These are phyloP conservation scores for Sycon ciliatum DNA, from an alignment of 37 sponge, comb jelly and placozoan genomes.

Conservation along the genomic window DNA sequence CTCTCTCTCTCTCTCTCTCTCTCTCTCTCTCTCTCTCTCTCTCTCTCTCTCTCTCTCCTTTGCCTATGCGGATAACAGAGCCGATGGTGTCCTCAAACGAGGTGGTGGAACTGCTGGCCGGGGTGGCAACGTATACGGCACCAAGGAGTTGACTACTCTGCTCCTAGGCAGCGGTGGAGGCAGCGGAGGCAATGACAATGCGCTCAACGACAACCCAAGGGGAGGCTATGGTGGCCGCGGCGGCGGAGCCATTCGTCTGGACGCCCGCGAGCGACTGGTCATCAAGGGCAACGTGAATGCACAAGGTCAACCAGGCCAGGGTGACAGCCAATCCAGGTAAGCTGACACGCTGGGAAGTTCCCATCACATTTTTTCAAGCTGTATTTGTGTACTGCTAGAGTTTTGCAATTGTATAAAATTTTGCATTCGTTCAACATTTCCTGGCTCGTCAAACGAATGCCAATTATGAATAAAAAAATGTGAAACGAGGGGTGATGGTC, in stretches of 20 bases:
- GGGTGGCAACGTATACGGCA: not conserved
- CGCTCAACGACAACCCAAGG: not conserved
- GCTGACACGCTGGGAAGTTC: too few relatives aligned
- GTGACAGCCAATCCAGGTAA: not conserved
- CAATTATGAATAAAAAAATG: too few relatives aligned
- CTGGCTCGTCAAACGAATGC: too few relatives aligned
- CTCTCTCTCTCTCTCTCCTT: too few relatives aligned
- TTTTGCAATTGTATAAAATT: too few relatives aligned
- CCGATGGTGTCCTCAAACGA: not conserved
- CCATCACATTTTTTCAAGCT: too few relatives aligned
- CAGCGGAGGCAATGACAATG: conserved; percentile 14
- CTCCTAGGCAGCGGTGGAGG: conserved; percentile 1
- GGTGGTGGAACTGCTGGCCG: not conserved
- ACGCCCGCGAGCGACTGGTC: not conserved
- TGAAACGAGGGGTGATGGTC: too few relatives aligned
- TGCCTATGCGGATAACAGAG: not conserved
- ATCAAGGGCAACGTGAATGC: not conserved
- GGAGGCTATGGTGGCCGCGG: not conserved
- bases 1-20: too few relatives aligned
- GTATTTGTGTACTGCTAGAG: too few relatives aligned
- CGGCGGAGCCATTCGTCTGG: not conserved
- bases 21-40: too few relatives aligned
- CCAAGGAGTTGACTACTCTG: not conserved
- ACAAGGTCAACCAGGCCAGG: not conserved
- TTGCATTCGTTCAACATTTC: too few relatives aligned